Evolutionary conservation across 2,113 vertebrate genomes (phyloP).

Genomic region (Ranitomeya imitator): DNA sequence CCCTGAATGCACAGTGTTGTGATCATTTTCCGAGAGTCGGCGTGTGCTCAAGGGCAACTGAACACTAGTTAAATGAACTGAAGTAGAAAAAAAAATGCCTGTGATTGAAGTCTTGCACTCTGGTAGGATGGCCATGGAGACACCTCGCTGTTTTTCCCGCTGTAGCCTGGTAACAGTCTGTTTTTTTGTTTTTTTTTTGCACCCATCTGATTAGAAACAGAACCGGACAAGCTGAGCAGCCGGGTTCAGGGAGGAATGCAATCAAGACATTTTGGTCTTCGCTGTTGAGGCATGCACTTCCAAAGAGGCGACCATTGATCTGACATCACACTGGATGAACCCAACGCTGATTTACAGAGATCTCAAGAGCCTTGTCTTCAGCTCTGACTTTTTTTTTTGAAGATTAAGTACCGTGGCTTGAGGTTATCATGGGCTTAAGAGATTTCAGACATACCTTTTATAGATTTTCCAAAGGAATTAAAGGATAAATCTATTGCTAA

Average conservation of each 20-base stretch:
- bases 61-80: slow-evolving; percentile 26
- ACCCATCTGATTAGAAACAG: slow-evolving; percentile 30
- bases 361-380: slow-evolving; percentile 48
- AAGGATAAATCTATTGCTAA: slow-evolving; percentile 52
- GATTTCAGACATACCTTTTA: slow-evolving; percentile 56
- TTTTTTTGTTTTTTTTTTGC: neutral
- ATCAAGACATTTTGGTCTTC: slow-evolving; percentile 35
- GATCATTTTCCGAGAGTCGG: neutral
- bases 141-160: slow-evolving; percentile 1
- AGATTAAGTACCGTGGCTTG: slow-evolving; percentile 50
- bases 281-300: slow-evolving; percentile 28
- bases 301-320: slow-evolving; percentile 40
- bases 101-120: slow-evolving; percentile 23
- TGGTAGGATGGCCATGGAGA: neutral
- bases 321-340: slow-evolving; percentile 40
- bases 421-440: slow-evolving; percentile 57
- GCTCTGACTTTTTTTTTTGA: slow-evolving; percentile 34
- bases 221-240: slow-evolving; percentile 39
- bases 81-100: slow-evolving; percentile 5
- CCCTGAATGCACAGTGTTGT: neutral
- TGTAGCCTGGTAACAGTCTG: slow-evolving; percentile 45
- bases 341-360: slow-evolving; percentile 44
- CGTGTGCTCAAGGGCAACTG: slow-evolving; percentile 33
- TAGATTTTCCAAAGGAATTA: slow-evolving; percentile 50
- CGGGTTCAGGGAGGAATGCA: slow-evolving; percentile 27